Evolutionary conservation across 2,113 vertebrate genomes (phyloP).

Genomic region (Apteryx mantelli): DNA sequence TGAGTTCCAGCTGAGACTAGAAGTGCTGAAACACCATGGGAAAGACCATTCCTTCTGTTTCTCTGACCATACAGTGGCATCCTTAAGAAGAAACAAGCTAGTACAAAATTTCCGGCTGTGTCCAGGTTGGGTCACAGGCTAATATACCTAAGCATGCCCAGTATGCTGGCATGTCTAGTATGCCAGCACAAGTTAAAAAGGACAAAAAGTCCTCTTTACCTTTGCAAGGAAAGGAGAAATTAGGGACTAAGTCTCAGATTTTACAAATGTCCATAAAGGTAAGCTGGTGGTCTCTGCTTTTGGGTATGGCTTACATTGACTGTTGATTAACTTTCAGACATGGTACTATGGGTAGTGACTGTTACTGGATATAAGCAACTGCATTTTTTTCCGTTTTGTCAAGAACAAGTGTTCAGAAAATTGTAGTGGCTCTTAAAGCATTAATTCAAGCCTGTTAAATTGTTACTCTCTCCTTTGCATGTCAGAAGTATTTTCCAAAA

Average conservation of each 20-base stretch:
- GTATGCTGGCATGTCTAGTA: neutral
- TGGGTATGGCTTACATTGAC: neutral
- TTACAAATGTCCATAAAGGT: neutral
- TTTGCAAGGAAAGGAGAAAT: neutral
- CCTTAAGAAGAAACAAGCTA: neutral
- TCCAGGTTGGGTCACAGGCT: neutral
- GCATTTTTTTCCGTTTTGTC: neutral
- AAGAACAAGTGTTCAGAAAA: neutral
- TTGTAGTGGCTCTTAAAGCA: neutral
- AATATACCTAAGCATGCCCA: neutral
- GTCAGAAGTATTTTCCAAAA: constrained; percentile 6
- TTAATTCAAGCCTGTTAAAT: neutral
- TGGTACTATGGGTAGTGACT: neutral
- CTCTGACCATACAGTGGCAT: neutral
- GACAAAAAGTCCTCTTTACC: neutral
- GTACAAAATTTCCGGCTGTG: neutral
- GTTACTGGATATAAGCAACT: neutral
- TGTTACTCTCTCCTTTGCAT: neutral
- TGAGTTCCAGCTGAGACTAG: neutral
- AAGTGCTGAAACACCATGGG: neutral
- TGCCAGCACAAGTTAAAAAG: neutral
- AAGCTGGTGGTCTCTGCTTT: neutral
- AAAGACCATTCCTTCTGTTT: neutral
- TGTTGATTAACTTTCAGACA: neutral
- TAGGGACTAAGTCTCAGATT: neutral